Evolutionary conservation across 1,140 invertebrate species (phyloP), one percentile per base, ranked within the genome.

Genomic region (Condylostylus longicornis): DNA sequence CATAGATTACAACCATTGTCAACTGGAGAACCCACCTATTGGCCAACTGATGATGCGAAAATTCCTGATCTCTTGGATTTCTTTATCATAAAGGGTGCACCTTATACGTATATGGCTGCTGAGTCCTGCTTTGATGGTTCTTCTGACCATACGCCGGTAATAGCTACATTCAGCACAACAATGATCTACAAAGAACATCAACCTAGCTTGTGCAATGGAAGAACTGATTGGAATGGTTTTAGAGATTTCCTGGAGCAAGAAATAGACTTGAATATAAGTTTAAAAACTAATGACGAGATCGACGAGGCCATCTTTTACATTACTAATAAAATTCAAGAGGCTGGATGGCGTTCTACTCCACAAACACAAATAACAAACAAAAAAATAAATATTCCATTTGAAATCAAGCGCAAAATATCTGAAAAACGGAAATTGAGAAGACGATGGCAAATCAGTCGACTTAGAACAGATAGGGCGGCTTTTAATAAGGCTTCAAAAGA

Each of bases 51-150:
- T 25, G 18, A 13, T n/a, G 48, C 37, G 21, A 58, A 54, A 54
- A 49, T 42, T 12, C 53, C 59, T 7, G 53, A 62, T 37, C n/a
- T 62, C 5, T 13, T 63, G 8, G 57, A 62, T 23, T 62, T 64
- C 28, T 49, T 54, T 21, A 36, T 62, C 19, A 38, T 35, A 8
- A 49, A 44, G 42, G 51, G 49, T 21, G 37, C 58, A 3, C 41
- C 41, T 31, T 32, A 39, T 30, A 4, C 23, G 29, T 23, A 36
- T 7, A 35, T 43, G 21, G 19, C 15, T n/a, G 29, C 42, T n/a
- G 15, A 23, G 13, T 19, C 41, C 34, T 38, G 31, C 23, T 35
- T 38, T 21, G 41, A 43, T 32, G 27, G 42, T 17, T 38, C 22
- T 30, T 45, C 38, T 12, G 37, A 45, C 31, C 41, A 42, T 35